Percentiles rank a stretch among this genome's conserved stretches.
Evolutionary conservation across 1,140 invertebrate genomes (phyloP).

Genomic region (Cheumatopsyche charites): DNA sequence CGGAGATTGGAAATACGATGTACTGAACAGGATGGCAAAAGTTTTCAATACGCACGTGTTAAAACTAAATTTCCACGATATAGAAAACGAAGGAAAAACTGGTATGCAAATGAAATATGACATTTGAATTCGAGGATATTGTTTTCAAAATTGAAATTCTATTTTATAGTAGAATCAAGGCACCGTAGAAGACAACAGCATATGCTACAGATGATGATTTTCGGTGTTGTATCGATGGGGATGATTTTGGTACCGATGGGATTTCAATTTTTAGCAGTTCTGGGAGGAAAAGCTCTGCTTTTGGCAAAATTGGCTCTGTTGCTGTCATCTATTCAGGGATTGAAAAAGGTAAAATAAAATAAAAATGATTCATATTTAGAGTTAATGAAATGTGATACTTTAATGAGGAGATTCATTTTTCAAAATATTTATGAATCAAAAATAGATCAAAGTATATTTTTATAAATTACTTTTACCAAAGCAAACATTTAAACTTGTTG

Average conservation of each 20-base stretch:
- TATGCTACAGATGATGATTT: slow-evolving; percentile 75
- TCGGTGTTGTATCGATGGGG: slow-evolving; percentile 72
- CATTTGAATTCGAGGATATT: slow-evolving; percentile 1
- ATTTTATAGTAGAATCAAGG: slow-evolving; percentile 58
- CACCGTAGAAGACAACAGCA: slow-evolving; percentile 62
- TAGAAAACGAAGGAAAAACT: slow-evolving; percentile 50
- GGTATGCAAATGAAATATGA: slow-evolving; percentile 23
- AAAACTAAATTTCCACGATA: slow-evolving; percentile 61
- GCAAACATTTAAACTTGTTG: too few relatives aligned
- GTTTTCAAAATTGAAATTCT: not conserved
- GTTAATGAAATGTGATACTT: too few relatives aligned
- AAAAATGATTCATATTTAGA: not conserved
- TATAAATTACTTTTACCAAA: too few relatives aligned
- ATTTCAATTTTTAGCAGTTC: slow-evolving; percentile 76
- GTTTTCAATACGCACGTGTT: slow-evolving; percentile 63
- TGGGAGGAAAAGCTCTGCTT: slow-evolving; percentile 76
- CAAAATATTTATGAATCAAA: not conserved
- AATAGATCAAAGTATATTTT: not conserved
- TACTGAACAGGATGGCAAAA: slow-evolving; percentile 59
- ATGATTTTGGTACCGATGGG: slow-evolving; percentile 76
- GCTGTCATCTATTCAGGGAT: slow-evolving; percentile 76
- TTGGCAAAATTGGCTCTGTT: slow-evolving; percentile 78
- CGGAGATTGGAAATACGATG: slow-evolving; percentile 56
- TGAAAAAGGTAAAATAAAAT: slow-evolving; percentile 65
- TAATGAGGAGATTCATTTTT: too few relatives aligned